Conservation (phyloP, 2,113 vertebrate species). For the Chionis minor region DNA sequence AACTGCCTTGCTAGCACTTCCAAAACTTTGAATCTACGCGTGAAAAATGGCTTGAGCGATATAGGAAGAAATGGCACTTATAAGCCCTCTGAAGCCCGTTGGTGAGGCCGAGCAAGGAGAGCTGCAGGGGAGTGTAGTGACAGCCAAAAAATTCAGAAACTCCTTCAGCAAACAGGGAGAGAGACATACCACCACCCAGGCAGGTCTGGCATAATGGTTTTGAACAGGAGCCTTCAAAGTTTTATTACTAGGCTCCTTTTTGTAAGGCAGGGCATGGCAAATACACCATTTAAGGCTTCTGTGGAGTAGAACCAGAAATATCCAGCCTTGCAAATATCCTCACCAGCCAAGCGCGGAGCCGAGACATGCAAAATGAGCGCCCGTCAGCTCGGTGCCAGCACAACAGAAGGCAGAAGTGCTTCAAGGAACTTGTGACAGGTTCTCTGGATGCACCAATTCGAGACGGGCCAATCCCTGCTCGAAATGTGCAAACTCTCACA, state of each 20-base stretch:
- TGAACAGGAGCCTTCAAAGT: slow-evolving; percentile 47
- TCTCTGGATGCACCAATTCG: slow-evolving; percentile 67
- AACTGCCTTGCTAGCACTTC: not conserved
- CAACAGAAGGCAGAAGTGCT: slow-evolving; percentile 71
- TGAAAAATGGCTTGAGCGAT: not conserved
- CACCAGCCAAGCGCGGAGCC: slow-evolving; percentile 55
- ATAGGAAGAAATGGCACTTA: not conserved
- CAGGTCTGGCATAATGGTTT: slow-evolving; percentile 50
- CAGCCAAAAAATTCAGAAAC: slow-evolving; percentile 40
- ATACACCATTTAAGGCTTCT: slow-evolving; percentile 59
- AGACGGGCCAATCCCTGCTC: slow-evolving; percentile 65
- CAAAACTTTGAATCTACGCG: not conserved
- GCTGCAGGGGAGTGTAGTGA: not conserved
- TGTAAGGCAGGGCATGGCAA: slow-evolving; percentile 53
- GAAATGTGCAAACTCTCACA: slow-evolving; percentile 72
- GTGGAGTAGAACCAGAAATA: slow-evolving; percentile 68
- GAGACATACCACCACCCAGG: slow-evolving; percentile 47
- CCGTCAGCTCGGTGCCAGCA: slow-evolving; percentile 63
- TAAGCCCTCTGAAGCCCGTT: not conserved
- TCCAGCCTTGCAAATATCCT: slow-evolving; percentile 66
- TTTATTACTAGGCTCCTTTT: slow-evolving; percentile 53
- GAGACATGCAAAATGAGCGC: slow-evolving; percentile 70
- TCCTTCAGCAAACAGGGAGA: slow-evolving; percentile 46
- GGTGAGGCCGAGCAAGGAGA: slow-evolving; percentile 23
- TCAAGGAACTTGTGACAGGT: slow-evolving; percentile 72